phyloP scores from a whole-genome alignment of 2,888 invertebrate species.

The Plagodis dolabraria region DNA sequence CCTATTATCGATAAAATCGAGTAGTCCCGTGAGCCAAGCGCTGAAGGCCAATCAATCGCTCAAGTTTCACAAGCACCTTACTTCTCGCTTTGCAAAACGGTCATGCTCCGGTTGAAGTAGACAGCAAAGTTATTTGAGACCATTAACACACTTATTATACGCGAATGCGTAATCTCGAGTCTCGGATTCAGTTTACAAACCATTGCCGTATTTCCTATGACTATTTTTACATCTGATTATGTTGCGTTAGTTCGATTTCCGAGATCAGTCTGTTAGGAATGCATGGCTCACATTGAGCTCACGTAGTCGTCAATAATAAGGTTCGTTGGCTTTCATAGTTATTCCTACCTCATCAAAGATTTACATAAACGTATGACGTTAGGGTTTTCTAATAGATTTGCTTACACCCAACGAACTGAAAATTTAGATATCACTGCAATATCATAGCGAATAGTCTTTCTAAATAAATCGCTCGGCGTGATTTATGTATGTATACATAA shows the following conservation, averaged over 20 bases:
- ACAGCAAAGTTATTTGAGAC: constrained; percentile 26
- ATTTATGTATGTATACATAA: too few relatives aligned
- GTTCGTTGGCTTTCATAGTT: not conserved
- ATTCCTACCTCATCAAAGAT: too few relatives aligned
- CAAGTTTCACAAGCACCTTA: constrained; percentile 6
- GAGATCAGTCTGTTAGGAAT: constrained; percentile 10
- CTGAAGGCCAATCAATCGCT: not conserved
- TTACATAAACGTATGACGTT: too few relatives aligned
- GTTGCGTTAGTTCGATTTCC: constrained; percentile 8
- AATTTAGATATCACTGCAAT: too few relatives aligned
- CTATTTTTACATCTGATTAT: constrained; percentile 10
- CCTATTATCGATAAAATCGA: not conserved
- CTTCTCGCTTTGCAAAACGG: constrained; percentile 14
- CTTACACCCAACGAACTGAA: too few relatives aligned
- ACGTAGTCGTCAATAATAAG: not conserved
- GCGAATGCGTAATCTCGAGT: constrained; percentile 21
- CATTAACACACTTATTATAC: constrained; percentile 15
- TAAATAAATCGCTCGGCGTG: too few relatives aligned
- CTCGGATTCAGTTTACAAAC: constrained; percentile 20
- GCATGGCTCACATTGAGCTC: constrained; percentile 3
- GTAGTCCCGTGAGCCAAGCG: not conserved
- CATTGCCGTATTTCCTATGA: constrained; percentile 3
- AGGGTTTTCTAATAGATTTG: too few relatives aligned
- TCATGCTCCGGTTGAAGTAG: constrained; percentile 30
- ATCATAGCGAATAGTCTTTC: too few relatives aligned